Conservation (phyloP, 2,797 vertebrate species). For the Cercopithecus diana region DNA sequence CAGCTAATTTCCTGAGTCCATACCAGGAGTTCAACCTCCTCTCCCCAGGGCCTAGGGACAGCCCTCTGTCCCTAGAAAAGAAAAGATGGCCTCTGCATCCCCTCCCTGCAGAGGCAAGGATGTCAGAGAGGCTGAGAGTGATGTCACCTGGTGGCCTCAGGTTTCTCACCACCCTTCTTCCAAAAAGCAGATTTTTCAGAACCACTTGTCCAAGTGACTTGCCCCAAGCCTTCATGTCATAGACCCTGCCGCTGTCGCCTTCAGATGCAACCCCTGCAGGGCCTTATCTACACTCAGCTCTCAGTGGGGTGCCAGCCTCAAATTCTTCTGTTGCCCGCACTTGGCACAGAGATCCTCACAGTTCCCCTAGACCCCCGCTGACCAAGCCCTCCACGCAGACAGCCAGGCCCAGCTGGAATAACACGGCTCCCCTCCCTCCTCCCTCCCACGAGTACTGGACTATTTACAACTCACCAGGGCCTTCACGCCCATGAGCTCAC, state of each 20-base stretch:
- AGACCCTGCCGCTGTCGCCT: background rate
- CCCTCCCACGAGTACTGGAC: constrained; percentile 58
- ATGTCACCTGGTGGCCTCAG: background rate
- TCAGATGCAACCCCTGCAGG: background rate
- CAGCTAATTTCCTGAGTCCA: background rate
- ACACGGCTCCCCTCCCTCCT: constrained; percentile 46
- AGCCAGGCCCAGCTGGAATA: constrained; percentile 78
- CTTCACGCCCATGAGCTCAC: constrained; percentile 79
- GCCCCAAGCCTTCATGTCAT: background rate
- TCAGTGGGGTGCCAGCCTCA: background rate
- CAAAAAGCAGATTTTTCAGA: background rate
- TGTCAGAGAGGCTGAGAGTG: background rate
- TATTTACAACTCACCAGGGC: constrained; percentile 71
- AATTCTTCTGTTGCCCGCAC: background rate
- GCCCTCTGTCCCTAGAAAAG: background rate
- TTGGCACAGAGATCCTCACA: constrained; percentile 36
- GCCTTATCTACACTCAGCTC: background rate
- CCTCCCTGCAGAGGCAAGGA: background rate
- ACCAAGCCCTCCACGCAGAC: background rate
- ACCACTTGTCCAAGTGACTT: background rate
- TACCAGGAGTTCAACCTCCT: background rate
- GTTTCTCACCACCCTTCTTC: background rate
- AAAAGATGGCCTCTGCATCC: background rate
- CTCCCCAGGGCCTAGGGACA: background rate
- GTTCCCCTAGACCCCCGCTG: background rate